Evolutionary conservation across 2,113 vertebrate species (phyloP).

Genomic region (Oreochromis tanganicae): DNA sequence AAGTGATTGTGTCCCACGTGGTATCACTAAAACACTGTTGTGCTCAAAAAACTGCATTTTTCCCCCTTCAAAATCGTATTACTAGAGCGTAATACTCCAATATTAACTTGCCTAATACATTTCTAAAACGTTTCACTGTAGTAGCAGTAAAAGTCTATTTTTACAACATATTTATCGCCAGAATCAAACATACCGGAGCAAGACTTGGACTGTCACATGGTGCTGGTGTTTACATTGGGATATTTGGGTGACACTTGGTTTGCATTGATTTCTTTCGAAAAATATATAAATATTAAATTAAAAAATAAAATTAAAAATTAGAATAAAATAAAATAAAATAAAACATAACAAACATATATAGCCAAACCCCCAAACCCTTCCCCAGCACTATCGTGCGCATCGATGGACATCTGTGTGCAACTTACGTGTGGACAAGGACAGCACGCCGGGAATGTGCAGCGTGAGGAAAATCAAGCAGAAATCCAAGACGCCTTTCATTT

Average conservation of each 20-base stretch:
- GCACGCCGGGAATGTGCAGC: slow-evolving; percentile 64
- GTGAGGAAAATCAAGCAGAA: slow-evolving; percentile 59
- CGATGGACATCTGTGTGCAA: slow-evolving; percentile 48
- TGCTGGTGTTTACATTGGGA: slow-evolving; percentile 9
- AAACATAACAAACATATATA: not conserved
- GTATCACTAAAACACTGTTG: not conserved
- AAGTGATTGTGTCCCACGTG: not conserved
- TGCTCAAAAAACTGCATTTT: not conserved
- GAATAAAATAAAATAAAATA: not conserved
- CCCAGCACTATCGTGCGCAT: not conserved
- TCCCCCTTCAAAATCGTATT: not conserved
- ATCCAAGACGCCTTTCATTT: slow-evolving; percentile 52
- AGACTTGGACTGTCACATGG: not conserved
- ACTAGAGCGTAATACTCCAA: not conserved
- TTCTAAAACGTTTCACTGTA: not conserved
- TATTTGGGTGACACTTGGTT: slow-evolving; percentile 1
- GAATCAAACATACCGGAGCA: not conserved
- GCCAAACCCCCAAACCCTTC: not conserved
- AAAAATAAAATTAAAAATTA: not conserved
- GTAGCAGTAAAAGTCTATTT: not conserved
- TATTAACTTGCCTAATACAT: not conserved
- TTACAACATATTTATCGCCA: not conserved
- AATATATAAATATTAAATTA: not conserved
- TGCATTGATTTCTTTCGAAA: not conserved
- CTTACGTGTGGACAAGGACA: slow-evolving; percentile 76